phyloP scores from a whole-genome alignment of 2,888 invertebrate genomes.

The Chrysolina americana region DNA sequence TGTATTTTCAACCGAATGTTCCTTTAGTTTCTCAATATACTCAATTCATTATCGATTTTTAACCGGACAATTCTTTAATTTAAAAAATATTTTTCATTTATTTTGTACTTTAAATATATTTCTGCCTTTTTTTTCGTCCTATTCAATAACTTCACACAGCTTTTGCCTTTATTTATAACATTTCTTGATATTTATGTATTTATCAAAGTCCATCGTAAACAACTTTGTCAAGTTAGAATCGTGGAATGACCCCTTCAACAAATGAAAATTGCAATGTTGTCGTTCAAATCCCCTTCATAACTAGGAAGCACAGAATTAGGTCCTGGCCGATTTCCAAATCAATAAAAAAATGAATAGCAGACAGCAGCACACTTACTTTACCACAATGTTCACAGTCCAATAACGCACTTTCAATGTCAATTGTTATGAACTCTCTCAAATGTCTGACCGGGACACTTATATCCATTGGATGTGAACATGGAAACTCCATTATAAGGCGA shows the following conservation, averaged over 20 bases:
- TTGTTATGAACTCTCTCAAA: constrained; percentile 13
- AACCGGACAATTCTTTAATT: too few species aligned
- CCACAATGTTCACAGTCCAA: constrained; percentile 11
- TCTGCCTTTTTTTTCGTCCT: too few species aligned
- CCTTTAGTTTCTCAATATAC: too few species aligned
- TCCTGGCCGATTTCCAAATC: constrained; percentile 29
- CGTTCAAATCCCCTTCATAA: constrained; percentile 22
- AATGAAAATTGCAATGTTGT: not conserved
- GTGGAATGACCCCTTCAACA: not conserved
- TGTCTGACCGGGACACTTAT: not conserved
- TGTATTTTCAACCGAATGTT: too few species aligned
- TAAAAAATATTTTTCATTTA: too few species aligned
- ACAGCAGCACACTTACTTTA: constrained; percentile 11
- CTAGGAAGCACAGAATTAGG: constrained; percentile 27
- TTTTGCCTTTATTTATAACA: too few species aligned
- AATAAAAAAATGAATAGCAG: constrained; percentile 26
- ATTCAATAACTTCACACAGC: too few species aligned
- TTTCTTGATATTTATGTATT: too few species aligned
- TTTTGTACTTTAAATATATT: too few species aligned
- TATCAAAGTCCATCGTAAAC: too few species aligned
- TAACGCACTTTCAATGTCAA: constrained; percentile 13
- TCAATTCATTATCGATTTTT: too few species aligned
- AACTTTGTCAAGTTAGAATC: not conserved
- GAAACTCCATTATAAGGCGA: not conserved
- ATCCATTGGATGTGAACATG: constrained; percentile 7